A percentile compares a stretch with the other conserved stretches of the same genome.
Conservation (phyloP, 92 coral and sea anemone genomes). For the Umimayanthus kanabou region DNA sequence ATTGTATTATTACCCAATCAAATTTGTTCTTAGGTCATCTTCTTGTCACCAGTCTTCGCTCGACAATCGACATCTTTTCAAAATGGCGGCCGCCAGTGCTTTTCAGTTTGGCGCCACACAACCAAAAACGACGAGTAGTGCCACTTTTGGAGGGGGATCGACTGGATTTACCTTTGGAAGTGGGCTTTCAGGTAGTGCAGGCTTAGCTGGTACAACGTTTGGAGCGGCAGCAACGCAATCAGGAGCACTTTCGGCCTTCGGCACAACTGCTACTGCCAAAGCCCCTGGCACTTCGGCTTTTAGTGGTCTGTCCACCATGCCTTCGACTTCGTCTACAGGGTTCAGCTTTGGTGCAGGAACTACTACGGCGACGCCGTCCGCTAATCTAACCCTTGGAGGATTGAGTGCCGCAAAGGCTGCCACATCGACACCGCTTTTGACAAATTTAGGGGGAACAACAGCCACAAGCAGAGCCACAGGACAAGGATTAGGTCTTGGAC, state of each 20-base stretch:
- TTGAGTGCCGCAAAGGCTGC: slow-evolving; percentile 16
- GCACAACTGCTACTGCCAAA: slow-evolving; percentile 2
- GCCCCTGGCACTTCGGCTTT: slow-evolving; percentile 22
- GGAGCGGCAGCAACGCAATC: slow-evolving; percentile 42
- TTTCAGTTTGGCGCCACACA: slow-evolving; percentile 45
- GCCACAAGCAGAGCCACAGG: not conserved
- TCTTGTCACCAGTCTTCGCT: not conserved
- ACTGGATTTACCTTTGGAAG: slow-evolving; percentile 33
- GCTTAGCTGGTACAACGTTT: slow-evolving; percentile 19
- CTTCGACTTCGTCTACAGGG: slow-evolving; percentile 25
- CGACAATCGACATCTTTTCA: not conserved
- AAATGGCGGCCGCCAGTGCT: slow-evolving; percentile 41
- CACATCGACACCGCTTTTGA: slow-evolving; percentile 22
- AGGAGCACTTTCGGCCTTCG: slow-evolving; percentile 34
- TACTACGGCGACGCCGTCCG: slow-evolving; percentile 4
- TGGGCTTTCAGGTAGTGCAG: slow-evolving; percentile 13
- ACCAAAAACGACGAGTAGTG: slow-evolving; percentile 20
- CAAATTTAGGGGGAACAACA: slow-evolving; percentile 1
- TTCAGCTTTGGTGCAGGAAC: slow-evolving; percentile 26
- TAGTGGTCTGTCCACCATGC: slow-evolving; percentile 8
- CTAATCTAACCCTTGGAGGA: slow-evolving; percentile 27
- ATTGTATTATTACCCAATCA: slow-evolving; percentile 17
- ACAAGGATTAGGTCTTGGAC: no score
- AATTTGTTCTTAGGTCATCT: not conserved
- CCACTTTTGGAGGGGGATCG: slow-evolving; percentile 34